These are phyloP conservation scores for Drosophila kanekoi DNA, from an alignment of 2,888 invertebrate genomes.

Conservation along the genomic window DNA sequence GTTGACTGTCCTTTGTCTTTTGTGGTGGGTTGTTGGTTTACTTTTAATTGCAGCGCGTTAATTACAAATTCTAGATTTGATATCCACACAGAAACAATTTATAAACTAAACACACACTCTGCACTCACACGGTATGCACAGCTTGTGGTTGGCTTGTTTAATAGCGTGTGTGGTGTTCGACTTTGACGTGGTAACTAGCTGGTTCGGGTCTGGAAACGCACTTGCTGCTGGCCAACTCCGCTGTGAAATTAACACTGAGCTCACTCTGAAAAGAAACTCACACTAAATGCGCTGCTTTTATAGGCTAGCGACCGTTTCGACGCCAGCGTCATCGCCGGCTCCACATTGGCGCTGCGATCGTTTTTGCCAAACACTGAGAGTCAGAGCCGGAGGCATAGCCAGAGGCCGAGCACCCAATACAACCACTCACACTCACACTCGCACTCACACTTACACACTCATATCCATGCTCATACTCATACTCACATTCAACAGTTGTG, in stretches of 20 bases:
- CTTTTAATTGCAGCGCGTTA: constrained; percentile 2
- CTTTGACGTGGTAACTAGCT: constrained; percentile 55
- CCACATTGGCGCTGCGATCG: constrained; percentile 56
- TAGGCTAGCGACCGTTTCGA: constrained; percentile 58
- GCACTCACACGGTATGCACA: constrained; percentile 40
- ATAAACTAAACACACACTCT: constrained; percentile 6
- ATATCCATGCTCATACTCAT: constrained; percentile 8
- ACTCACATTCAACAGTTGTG: constrained; percentile 21
- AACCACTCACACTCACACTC: constrained; percentile 6
- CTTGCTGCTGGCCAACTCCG: constrained; percentile 76
- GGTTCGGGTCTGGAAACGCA: constrained; percentile 28
- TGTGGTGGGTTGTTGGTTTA: background rate
- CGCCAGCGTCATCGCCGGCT: constrained; percentile 34
- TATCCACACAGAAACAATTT: constrained; percentile 6
- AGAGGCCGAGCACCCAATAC: constrained; percentile 3
- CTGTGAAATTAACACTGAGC: constrained; percentile 83
- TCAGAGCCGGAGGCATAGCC: constrained; percentile 22
- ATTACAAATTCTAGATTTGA: constrained; percentile 25
- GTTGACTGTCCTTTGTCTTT: constrained; percentile 4
- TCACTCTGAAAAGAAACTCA: constrained; percentile 80
- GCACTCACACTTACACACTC: constrained; percentile 17
- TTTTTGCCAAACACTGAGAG: constrained; percentile 66
- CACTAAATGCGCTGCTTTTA: constrained; percentile 82
- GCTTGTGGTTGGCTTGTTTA: constrained; percentile 30
- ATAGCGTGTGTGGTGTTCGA: constrained; percentile 39